Percentiles rank a stretch among this genome's conserved stretches.
Conservation (phyloP, 1,140 invertebrate species). For the Acyrthosiphon pisum region DNA sequence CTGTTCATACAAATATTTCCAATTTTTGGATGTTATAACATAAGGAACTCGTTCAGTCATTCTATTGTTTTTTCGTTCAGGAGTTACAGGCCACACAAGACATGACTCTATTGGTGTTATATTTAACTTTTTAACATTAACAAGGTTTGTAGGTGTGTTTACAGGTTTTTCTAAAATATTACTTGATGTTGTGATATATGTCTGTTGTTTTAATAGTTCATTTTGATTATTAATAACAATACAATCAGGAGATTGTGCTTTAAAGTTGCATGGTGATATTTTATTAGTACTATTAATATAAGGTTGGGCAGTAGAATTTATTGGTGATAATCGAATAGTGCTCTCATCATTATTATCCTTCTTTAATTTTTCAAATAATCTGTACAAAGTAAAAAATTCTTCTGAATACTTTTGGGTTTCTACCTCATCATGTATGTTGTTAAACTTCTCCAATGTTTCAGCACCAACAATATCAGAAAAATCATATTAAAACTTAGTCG, state of each 20-base stretch:
- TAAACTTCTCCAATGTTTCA: neutral
- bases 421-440: neutral
- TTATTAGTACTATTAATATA: constrained; percentile 6
- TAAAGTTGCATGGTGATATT: neutral
- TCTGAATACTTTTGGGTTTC: neutral
- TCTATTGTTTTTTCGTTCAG: neutral
- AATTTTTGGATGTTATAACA: constrained; percentile 35
- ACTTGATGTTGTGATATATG: neutral
- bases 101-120: constrained; percentile 25
- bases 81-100: constrained; percentile 6
- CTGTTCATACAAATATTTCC: neutral
- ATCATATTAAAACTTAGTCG: neutral
- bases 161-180: neutral
- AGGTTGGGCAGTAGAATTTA: neutral
- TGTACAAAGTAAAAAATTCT: constrained; percentile 24
- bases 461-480: constrained; percentile 17
- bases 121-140: constrained; percentile 11
- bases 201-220: neutral
- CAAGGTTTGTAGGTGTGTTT: neutral
- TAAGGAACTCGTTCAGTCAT: neutral
- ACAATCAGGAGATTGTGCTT: too few relatives aligned
- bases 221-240: neutral
- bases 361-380: constrained; percentile 8
- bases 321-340: constrained; percentile 3
- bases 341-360: constrained; percentile 20